Percentiles rank a stretch among this genome's conserved stretches.
These are phyloP conservation scores for Apistogramma diplotaenia DNA, from an alignment of 2,113 vertebrate species.

Conservation along the genomic window DNA sequence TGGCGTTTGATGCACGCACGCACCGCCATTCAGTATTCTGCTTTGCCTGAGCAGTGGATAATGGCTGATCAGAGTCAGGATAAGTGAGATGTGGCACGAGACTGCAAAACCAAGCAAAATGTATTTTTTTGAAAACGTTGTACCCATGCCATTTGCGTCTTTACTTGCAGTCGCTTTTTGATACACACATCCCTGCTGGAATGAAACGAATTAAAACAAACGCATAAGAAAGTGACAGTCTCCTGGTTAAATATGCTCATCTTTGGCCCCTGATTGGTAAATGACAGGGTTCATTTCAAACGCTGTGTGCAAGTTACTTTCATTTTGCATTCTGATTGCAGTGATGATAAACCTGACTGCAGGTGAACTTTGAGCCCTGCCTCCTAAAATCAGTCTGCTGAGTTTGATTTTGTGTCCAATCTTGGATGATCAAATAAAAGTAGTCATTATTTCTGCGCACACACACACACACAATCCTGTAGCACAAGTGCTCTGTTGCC, in stretches of 20 bases:
- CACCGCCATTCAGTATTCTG: background rate
- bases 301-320: background rate
- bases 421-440: background rate
- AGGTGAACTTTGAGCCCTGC: background rate
- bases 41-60: background rate
- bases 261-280: background rate
- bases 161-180: background rate
- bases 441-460: background rate
- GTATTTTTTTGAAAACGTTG: background rate
- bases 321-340: background rate
- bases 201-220: background rate
- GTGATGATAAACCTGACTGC: background rate
- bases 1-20: background rate
- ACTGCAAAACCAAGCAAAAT: background rate
- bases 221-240: no score
- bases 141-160: background rate
- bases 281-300: background rate
- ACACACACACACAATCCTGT: background rate
- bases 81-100: background rate
- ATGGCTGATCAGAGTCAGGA: background rate
- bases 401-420: background rate
- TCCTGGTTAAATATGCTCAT: no score
- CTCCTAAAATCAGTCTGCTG: background rate
- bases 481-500: conserved; percentile 41
- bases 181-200: background rate